These are phyloP conservation scores for Epizoanthus rinbou DNA, from an alignment of 92 coral and sea anemone species.

Conservation along the genomic window DNA sequence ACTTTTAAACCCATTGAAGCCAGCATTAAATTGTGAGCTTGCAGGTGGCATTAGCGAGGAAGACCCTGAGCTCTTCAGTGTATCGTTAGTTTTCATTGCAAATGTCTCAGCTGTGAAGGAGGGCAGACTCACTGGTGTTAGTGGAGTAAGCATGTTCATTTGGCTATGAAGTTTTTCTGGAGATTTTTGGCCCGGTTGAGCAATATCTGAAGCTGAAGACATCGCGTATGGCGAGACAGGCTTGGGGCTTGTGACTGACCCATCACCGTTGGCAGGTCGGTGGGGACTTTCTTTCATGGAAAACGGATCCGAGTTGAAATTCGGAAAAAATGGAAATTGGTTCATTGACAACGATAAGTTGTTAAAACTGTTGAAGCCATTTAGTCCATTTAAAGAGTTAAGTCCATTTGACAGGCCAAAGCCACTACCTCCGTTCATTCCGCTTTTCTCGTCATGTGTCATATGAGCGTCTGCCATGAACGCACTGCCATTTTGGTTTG, in stretches of 20 bases:
- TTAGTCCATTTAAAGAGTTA: slow-evolving; percentile 81
- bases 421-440: slow-evolving; percentile 63
- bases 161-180: slow-evolving; percentile 86
- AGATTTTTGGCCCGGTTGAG: slow-evolving; percentile 60
- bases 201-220: slow-evolving; percentile 10
- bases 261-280: slow-evolving; percentile 46
- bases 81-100: slow-evolving; percentile 78
- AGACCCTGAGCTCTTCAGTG: slow-evolving; percentile 59
- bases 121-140: slow-evolving; percentile 89
- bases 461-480: slow-evolving; percentile 65
- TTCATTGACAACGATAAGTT: slow-evolving; percentile 85
- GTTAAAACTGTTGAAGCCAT: slow-evolving; percentile 86
- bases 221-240: slow-evolving; percentile 46
- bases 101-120: slow-evolving; percentile 86
- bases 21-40: slow-evolving; percentile 70
- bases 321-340: slow-evolving; percentile 93
- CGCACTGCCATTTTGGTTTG: slow-evolving; percentile 69
- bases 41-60: slow-evolving; percentile 77
- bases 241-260: slow-evolving; percentile 47
- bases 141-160: slow-evolving; percentile 83
- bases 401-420: slow-evolving; percentile 59
- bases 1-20: slow-evolving; percentile 98
- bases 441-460: slow-evolving; percentile 64
- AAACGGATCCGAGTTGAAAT: slow-evolving; percentile 90
- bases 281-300: slow-evolving; percentile 85